Evolutionary conservation across 2,888 invertebrate genomes (phyloP).

Genomic region (Erebia ligea): DNA sequence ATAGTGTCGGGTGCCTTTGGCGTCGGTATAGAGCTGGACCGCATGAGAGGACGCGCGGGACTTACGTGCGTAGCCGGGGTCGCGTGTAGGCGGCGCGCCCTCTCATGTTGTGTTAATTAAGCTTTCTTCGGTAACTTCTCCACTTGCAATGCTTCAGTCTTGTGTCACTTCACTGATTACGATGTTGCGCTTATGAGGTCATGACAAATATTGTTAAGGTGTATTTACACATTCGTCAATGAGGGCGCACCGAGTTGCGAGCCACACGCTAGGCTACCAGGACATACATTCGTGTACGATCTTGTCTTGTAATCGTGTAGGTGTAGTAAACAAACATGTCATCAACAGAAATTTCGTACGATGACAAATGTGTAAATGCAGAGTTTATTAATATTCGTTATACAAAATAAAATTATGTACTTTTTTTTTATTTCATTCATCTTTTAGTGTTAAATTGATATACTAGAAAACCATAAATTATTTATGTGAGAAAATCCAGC

Average conservation of each 20-base stretch:
- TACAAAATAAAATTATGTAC: not conserved
- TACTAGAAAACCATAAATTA: not conserved
- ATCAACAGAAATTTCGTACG: no score
- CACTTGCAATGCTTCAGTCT: slow-evolving; percentile 54
- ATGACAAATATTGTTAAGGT: slow-evolving; percentile 22
- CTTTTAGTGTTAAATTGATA: not conserved
- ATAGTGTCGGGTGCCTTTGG: slow-evolving; percentile 75
- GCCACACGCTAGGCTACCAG: no score
- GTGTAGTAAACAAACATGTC: no score
- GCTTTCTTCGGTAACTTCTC: slow-evolving; percentile 59
- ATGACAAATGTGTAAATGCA: no score
- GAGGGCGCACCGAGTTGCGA: no score
- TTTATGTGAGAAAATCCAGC: not conserved
- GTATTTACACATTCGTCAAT: no score
- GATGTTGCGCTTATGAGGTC: slow-evolving; percentile 28
- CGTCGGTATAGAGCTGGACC: slow-evolving; percentile 63
- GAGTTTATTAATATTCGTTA: not conserved
- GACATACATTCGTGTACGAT: no score
- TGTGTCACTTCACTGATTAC: slow-evolving; percentile 46
- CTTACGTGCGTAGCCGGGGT: slow-evolving; percentile 38
- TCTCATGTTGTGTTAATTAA: slow-evolving; percentile 47
- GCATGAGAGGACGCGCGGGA: slow-evolving; percentile 52
- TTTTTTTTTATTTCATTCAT: not conserved
- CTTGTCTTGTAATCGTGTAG: no score
- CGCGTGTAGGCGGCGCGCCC: slow-evolving; percentile 36